Evolutionary conservation across 2,888 invertebrate genomes (phyloP).

Genomic region (Liodrosophila aerea): DNA sequence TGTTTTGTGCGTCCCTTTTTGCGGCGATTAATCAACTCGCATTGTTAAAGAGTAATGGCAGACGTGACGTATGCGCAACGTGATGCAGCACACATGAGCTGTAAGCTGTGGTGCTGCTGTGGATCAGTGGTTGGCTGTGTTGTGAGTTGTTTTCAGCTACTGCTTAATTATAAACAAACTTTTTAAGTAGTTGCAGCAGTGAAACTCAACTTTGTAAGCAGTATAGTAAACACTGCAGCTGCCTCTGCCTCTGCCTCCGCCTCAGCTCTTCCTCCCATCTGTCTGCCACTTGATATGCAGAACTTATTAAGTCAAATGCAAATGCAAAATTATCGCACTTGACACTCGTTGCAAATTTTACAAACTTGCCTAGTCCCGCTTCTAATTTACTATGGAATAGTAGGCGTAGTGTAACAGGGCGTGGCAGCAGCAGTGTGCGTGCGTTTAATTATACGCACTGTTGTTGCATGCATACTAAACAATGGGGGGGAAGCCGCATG

Average conservation of each 20-base stretch:
- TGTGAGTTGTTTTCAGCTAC: constrained; percentile 67
- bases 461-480: constrained; percentile 68
- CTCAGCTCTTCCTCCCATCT: not conserved
- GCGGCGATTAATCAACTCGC: constrained; percentile 59
- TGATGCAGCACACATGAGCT: constrained; percentile 42
- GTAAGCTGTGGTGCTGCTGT: constrained; percentile 6
- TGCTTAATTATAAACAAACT: constrained; percentile 73
- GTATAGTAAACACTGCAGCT: not conserved
- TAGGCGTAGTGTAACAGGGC: constrained; percentile 15
- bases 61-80: constrained; percentile 50
- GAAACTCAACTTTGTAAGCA: constrained; percentile 67
- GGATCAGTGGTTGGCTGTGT: constrained; percentile 25
- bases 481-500: no score
- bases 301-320: constrained; percentile 78
- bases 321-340: constrained; percentile 76
- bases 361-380: constrained; percentile 22
- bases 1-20: no score
- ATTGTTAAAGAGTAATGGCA: constrained; percentile 39
- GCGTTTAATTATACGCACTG: constrained; percentile 71
- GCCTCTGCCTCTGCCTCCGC: not conserved
- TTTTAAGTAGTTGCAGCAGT: constrained; percentile 71
- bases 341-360: constrained; percentile 53
- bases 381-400: no score
- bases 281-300: constrained; percentile 54
- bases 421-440: constrained; percentile 55